Base-by-base conservation (phyloP, 2,113 vertebrate genomes). In the Thymallus thymallus region DNA sequence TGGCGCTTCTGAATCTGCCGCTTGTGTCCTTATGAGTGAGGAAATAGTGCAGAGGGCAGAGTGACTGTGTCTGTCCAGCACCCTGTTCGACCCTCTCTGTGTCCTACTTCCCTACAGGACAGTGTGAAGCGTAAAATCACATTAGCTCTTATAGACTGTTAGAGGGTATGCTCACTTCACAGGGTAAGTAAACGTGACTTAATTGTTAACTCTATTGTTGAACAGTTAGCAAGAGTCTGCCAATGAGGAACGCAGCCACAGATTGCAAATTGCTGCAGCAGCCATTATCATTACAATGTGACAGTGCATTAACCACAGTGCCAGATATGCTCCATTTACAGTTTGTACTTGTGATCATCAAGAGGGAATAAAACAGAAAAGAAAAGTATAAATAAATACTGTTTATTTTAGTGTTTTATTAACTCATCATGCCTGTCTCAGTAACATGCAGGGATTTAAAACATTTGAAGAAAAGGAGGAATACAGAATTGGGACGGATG, bases 11-110 rank as follows among this genome's bases (percentile, higher is more conserved):
- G 76, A 41, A 41, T 41, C 35, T 41, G 46, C 70, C 78, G 56
- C 32, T 18, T 75, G 80, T 80, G 80, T 84, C 77, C 82, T 81
- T 76, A 75, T 64, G 71, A 85, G 76, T 68, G 72, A 22, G 75
- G 75, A 68, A 23, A 22, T 74, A 68, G 56, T 69, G 79, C 76
- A 51, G 77, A 87, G 83, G 83, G 79, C 78, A 78, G 18, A n/a
- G 45, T 67, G 56, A 80, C 75, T 61, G 45, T 66, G 67, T 77
- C 76, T 66, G 67, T 68, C 76, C 72, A 64, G 51, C 67, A 48
- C 26, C 23, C 70, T 66, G 56, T 78, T 75, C 76, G 72, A 74
- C 72, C 68, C 51, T 65, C 78, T 82, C 63, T 35, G 1, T 71
- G 48, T 61, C 66, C 71, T 24, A 16, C 6, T 26, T 68, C 48